Evolutionary conservation across 1,140 invertebrate genomes (phyloP), one percentile per base, ranked within the genome.

Genomic region (Drosophila setifemur): DNA sequence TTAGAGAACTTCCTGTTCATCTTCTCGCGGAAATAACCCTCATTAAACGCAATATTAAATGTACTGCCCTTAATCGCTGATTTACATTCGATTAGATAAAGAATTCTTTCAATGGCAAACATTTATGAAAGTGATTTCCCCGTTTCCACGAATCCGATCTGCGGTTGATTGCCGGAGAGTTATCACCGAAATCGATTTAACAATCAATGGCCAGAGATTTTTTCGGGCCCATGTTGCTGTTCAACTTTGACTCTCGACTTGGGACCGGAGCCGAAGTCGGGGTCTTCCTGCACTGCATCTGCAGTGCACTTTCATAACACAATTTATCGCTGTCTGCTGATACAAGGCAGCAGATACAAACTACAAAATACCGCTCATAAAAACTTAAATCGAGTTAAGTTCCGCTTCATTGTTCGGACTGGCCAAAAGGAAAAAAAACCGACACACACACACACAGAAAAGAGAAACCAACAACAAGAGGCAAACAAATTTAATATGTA

Each of bases 401-500:
- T 79, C 76, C 76, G 76, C 76, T 69, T 78, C 70, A 79, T 79
- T 79, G 76, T 79, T 79, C 63, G 40, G 53, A 39, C 54, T 25
- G 67, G 54, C 55, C 47, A 53, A 57, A 67, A 40, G 48, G 40
- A 53, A 53, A 43, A 40, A 42, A 49, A 40, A 40, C 16, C 23
- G 6, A 16, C 28, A 54, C 42, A 44, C 23, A 12, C 18, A 16
- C 25, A 23, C 9, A 48, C 16, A 29, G n/a, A 8, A 44, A 58
- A 71, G 67, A 45, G 67, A 71, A 52, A 71, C 42, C 53, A 60
- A 31, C 16, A 49, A 58, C 66, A 72, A 52, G 44, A 47, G 49
- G 68, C 73, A 78, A 60, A 69, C 74, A 73, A 78, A 79, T 73
- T 73, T 73, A 70, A 79, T 79, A 79, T 78, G 69, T 67, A 79